Evolutionary conservation across 2,797 vertebrate genomes (phyloP).

Genomic region (Todus mexicanus): DNA sequence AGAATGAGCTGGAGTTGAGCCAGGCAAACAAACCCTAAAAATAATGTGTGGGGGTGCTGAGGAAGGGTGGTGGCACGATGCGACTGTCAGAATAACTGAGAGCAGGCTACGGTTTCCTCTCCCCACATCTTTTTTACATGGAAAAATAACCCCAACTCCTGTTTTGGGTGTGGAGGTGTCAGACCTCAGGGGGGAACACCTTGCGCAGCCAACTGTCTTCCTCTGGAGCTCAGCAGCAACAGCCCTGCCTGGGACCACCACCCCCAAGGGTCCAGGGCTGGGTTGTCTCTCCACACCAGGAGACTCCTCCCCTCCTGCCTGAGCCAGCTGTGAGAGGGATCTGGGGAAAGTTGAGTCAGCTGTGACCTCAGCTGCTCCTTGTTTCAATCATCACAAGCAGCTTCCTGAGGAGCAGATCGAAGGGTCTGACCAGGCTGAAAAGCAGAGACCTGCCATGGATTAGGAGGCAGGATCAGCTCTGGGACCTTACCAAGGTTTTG

Average conservation of each 20-base stretch:
- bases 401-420: neutral
- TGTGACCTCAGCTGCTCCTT: neutral
- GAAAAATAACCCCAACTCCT: neutral
- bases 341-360: neutral
- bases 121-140: neutral
- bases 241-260: neutral
- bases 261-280: too few species aligned
- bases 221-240: neutral
- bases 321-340: neutral
- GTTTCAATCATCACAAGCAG: neutral
- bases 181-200: neutral
- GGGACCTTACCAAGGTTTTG: neutral
- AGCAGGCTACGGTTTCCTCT: neutral
- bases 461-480: neutral
- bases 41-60: neutral
- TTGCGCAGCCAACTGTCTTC: neutral
- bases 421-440: neutral
- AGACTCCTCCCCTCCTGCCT: neutral
- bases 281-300: neutral
- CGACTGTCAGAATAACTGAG: neutral
- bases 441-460: neutral
- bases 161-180: neutral
- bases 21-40: slow-evolving; percentile 43
- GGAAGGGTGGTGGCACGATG: slow-evolving; percentile 25
- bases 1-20: neutral